Evolutionary conservation across 2,888 invertebrate genomes (phyloP), one percentile per base, ranked within the genome.

Genomic region (Caenorhabditis sp.): DNA sequence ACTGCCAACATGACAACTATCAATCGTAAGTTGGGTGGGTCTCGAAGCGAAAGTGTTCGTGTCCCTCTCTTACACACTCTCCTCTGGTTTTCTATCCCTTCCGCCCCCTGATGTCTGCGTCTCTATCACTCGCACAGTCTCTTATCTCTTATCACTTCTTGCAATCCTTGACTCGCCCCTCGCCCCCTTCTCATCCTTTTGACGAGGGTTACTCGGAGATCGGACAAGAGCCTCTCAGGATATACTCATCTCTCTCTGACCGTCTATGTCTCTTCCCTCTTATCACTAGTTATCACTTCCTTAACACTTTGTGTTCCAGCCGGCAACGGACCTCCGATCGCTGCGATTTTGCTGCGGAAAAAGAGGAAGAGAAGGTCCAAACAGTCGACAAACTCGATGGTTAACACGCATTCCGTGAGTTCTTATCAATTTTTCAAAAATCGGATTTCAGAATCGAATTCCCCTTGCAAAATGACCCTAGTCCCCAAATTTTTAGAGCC

Each of bases 291-390:
- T 51, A 5, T 26, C 20, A 26, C 51, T 53, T 18, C 28, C 5
- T 37, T 35, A 32, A 32, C 40, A 13, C 40, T 40, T 2, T 11
- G 9, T 56, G 22, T 40, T 13, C 22, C 81, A 88, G 89, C 88
- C n/a, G 88, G 87, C 53, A 80, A 80, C 72, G 89, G 89, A 51
- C 85, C 88, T 9, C 88, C 89, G 35, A 89, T 89, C 62, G 88
- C 88, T 22, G 89, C 89, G 9, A 89, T 89, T 76, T 85, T 89
- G 32, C 72, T 89, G 68, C 82, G 88, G 51, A 89, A 89, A 65
- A 88, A 87, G 76, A 62, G 89, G 50, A 86, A 86, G 62, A 80
- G 87, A 71, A 82, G 88, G 28, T 77, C 86, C 37, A 84, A 85
- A 72, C 80, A 86, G 44, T 53, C 61, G 20, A 84, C 86, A 8